Conservation (phyloP, 2,888 invertebrate species). For the Melangyna quadrimaculata region DNA sequence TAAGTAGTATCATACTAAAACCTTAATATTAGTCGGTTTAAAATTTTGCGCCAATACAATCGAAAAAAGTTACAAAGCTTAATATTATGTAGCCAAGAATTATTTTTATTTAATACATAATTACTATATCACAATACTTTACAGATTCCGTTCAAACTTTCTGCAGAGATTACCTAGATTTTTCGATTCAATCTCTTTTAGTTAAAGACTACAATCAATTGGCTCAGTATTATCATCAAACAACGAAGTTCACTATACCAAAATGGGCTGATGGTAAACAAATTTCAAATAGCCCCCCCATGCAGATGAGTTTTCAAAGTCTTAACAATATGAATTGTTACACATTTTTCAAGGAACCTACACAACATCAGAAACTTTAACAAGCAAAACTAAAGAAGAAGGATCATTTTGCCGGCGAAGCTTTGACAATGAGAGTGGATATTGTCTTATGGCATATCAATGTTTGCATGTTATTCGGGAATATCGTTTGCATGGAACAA, state of each 20-base stretch:
- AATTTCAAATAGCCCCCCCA: not conserved
- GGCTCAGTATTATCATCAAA: slow-evolving; percentile 72
- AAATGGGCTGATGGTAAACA: slow-evolving; percentile 47
- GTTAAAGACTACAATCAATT: slow-evolving; percentile 58
- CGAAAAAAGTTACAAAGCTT: not conserved
- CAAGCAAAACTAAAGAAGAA: slow-evolving; percentile 67
- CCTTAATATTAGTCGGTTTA: too few species aligned
- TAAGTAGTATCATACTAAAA: too few species aligned
- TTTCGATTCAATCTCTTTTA: slow-evolving; percentile 17
- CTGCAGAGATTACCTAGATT: slow-evolving; percentile 1
- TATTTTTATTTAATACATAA: not conserved
- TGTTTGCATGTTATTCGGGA: slow-evolving; percentile 78
- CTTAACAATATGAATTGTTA: slow-evolving; percentile 7
- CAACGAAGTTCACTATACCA: slow-evolving; percentile 70
- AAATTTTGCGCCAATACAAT: not conserved
- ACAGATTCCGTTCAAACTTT: slow-evolving; percentile 15
- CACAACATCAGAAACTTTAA: too few species aligned
- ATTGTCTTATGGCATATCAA: slow-evolving; percentile 78
- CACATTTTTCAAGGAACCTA: slow-evolving; percentile 2
- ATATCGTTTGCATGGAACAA: slow-evolving; percentile 77
- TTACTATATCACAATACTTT: not conserved
- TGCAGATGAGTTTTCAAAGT: not conserved
- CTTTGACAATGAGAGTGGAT: slow-evolving; percentile 79
- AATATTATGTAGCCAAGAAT: not conserved
- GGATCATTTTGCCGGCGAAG: slow-evolving; percentile 79